A percentile compares a stretch with the other conserved stretches of the same genome.
Conservation (phyloP, 2,797 vertebrate species). For the Coracias cyanogaster region DNA sequence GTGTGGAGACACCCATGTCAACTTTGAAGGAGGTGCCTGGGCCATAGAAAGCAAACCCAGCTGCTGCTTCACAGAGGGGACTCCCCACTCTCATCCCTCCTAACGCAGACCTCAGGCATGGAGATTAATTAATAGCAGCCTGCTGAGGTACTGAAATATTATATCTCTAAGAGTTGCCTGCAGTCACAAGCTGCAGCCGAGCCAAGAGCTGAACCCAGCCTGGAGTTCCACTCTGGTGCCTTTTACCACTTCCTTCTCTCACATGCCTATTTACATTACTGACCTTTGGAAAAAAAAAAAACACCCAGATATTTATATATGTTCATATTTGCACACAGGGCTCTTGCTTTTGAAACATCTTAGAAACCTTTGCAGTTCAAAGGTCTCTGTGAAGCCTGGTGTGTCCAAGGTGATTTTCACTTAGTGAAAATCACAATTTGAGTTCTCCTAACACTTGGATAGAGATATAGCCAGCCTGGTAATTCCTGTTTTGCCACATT, state of each 20-base stretch:
- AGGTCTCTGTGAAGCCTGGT: background rate
- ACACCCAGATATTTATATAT: background rate
- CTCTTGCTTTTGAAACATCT: background rate
- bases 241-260: conserved; percentile 61
- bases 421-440: background rate
- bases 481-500: conserved; percentile 29
- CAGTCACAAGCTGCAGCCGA: background rate
- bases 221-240: conserved; percentile 45
- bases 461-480: background rate
- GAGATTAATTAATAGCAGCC: conserved; percentile 14
- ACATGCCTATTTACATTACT: conserved; percentile 8
- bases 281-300: background rate
- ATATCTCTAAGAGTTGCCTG: background rate
- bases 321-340: background rate
- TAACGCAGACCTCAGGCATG: background rate
- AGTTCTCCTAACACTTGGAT: background rate
- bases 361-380: background rate
- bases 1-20: background rate
- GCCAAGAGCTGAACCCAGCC: conserved; percentile 2
- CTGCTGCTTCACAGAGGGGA: background rate
- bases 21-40: background rate
- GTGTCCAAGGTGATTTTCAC: background rate
- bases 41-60: background rate
- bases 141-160: background rate
- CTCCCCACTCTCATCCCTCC: background rate